Base-by-base conservation (phyloP, 2,113 vertebrate genomes). In the Lamprologus callipterus region DNA sequence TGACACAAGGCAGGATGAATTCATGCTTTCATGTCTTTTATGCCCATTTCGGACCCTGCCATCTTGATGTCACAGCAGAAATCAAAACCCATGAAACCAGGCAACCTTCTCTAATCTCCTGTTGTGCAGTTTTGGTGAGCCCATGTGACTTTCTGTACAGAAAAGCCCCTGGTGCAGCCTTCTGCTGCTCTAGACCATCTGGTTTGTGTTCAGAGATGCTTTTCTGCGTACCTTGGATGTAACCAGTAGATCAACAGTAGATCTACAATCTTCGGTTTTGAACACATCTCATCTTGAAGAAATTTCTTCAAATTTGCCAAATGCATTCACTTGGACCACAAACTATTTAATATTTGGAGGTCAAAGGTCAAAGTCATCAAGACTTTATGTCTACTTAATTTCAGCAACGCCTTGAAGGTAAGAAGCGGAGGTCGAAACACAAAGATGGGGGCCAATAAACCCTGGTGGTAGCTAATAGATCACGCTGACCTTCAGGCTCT, bases 401-500 rank as follows among this genome's bases (percentile, higher is more conserved):
- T 49, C 70, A 49, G 23, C 6, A 51, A 33, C 2, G 9, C 7
- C 26, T 51, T 78, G 16, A 31, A 33, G 53, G 16, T 58, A 28
- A 81, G 23, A 45, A 65, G 13, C 3, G 0, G 13, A n/a, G 55
- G 40, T 60, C 3, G 17, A 33, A 57, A n/a, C 11, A 28, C 57
- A 49, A 33, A 33, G 26, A 63, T 81, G 80, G 17, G 42, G 16
- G 3, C 10, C 73, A 51, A 17, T 17, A 33, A 19, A 78, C 10
- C 2, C 4, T 1, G 10, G 28, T 26, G 35, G 21, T 42, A 17
- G 21, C 13, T 26, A 31, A 83, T 47, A 5, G 26, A 21, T 8
- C 17, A 9, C 6, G 5, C 8, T 91, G 93, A 93, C 95, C 91
- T 95, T 94, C 89, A 58, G 23, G 14, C 5, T 82, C 7, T 47